Conservation (phyloP, 1,140 invertebrate genomes). For the Laodelphax striatellus region DNA sequence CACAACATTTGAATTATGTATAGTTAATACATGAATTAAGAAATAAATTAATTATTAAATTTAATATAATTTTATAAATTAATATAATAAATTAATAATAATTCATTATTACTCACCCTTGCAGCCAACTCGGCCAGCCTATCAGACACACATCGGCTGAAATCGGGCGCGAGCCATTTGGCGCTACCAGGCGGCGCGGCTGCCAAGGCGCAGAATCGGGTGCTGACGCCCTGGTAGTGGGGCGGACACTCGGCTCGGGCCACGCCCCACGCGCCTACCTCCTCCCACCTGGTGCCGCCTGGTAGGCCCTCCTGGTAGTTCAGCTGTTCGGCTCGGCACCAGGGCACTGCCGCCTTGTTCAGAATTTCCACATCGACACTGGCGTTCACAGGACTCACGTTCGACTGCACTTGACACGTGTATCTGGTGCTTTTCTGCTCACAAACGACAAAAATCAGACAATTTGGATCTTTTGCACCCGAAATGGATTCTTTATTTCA, state of each 20-base stretch:
- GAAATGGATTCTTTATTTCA: too few relatives aligned
- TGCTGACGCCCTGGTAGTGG: slow-evolving; percentile 24
- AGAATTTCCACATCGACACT: slow-evolving; percentile 47
- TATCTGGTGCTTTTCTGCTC: slow-evolving; percentile 48
- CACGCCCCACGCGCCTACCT: slow-evolving; percentile 45
- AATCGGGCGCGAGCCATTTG: slow-evolving; percentile 59
- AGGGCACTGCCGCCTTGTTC: slow-evolving; percentile 41
- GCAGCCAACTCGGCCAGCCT: slow-evolving; percentile 47
- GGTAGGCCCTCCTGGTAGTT: background rate
- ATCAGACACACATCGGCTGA: slow-evolving; percentile 54
- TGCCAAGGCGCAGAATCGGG: slow-evolving; percentile 14
- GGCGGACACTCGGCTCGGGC: slow-evolving; percentile 45
- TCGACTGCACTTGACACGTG: slow-evolving; percentile 37
- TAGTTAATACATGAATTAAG: too few relatives aligned
- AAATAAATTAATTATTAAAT: too few relatives aligned
- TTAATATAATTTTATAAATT: too few relatives aligned
- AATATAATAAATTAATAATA: too few relatives aligned
- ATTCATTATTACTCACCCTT: slow-evolving; percentile 36
- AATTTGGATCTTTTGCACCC: too few relatives aligned
- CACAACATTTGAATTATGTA: too few relatives aligned
- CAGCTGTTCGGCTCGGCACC: slow-evolving; percentile 36
- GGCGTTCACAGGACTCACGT: slow-evolving; percentile 21
- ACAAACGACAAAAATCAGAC: too few relatives aligned
- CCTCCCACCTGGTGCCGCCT: slow-evolving; percentile 36
- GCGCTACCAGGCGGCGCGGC: slow-evolving; percentile 37